phyloP scores from a whole-genome alignment of 2,113 vertebrate species.

The Menura novaehollandiae region DNA sequence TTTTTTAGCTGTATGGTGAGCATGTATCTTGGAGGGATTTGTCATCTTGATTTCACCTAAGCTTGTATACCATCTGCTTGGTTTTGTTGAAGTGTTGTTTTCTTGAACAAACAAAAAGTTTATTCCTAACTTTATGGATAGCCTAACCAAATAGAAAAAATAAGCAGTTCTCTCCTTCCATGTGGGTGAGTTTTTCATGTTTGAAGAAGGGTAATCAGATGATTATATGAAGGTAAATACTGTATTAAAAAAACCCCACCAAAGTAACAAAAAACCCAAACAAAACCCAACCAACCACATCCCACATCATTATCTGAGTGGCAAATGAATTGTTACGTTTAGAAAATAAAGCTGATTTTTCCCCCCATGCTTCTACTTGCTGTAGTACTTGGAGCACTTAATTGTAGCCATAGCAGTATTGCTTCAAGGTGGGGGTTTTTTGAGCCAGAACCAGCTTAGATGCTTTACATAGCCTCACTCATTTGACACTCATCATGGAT shows the following conservation, averaged over 20 bases:
- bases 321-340: not conserved
- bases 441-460: not conserved
- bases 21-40: not conserved
- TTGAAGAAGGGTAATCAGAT: not conserved
- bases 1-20: not conserved
- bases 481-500: not conserved
- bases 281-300: not conserved
- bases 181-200: not conserved
- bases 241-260: not conserved
- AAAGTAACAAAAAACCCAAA: not conserved
- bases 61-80: not conserved
- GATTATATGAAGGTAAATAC: not conserved
- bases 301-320: not conserved
- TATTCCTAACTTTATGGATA: not conserved
- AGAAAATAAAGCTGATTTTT: not conserved
- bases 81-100: not conserved
- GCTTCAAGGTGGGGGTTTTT: not conserved
- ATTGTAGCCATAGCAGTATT: not conserved
- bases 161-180: not conserved
- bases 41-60: not conserved
- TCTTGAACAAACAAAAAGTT: not conserved
- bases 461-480: not conserved
- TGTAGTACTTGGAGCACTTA: not conserved
- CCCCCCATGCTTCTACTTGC: fast-evolving
- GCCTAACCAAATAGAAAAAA: not conserved